Evolutionary conservation across 2,888 invertebrate genomes (phyloP).

Genomic region (Eristalis arbustorum): DNA sequence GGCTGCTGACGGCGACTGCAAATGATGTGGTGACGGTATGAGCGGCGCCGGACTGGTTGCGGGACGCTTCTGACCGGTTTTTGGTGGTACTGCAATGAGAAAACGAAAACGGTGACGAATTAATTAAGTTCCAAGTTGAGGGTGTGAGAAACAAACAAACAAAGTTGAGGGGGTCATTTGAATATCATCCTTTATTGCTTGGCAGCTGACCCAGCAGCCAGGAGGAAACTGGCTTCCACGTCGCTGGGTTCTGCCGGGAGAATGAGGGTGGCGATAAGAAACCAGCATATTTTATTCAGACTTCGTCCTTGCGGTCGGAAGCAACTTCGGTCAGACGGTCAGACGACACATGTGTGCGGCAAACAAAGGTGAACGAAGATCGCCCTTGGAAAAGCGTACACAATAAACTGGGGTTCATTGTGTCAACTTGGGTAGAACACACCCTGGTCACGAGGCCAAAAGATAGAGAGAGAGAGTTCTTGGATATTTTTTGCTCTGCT

Average conservation of each 20-base stretch:
- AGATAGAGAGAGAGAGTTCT: not conserved
- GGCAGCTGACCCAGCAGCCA: not conserved
- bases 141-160: not conserved
- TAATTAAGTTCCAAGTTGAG: not conserved
- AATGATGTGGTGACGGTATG: constrained; percentile 78
- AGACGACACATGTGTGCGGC: constrained; percentile 6
- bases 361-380: constrained; percentile 29
- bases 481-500: not conserved
- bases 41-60: constrained; percentile 79
- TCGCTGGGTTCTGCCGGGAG: no score
- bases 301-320: not conserved
- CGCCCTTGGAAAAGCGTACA: not conserved
- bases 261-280: not conserved
- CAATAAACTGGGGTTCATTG: constrained; percentile 43
- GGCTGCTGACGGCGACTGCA: constrained; percentile 76
- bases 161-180: constrained; percentile 13
- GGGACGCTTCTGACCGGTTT: constrained; percentile 79
- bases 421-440: constrained; percentile 28
- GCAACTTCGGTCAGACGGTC: not conserved
- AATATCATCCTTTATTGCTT: not conserved
- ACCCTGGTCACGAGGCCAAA: not conserved
- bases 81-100: constrained; percentile 78
- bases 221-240: no score
- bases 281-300: constrained; percentile 8
- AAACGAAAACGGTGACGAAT: not conserved